These are phyloP conservation scores for Rhimphoctona megacephalus DNA, from an alignment of 2,888 invertebrate species.

Conservation along the genomic window DNA sequence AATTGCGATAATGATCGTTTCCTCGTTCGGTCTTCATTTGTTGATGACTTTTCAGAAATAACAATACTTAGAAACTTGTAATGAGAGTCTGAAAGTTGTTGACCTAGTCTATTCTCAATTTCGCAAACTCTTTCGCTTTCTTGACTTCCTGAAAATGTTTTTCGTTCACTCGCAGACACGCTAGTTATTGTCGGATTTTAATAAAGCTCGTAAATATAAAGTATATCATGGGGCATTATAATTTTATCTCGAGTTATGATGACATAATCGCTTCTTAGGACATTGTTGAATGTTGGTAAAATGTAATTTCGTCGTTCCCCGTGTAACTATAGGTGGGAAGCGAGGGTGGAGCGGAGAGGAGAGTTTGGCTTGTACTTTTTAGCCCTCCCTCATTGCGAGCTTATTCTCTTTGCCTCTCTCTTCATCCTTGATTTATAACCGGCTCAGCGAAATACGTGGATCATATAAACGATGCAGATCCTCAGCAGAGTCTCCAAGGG, in stretches of 20 bases:
- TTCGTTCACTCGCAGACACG: not conserved
- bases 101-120: not conserved
- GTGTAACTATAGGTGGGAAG: not conserved
- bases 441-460: constrained; percentile 61
- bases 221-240: not conserved
- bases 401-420: constrained; percentile 58
- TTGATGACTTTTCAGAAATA: not conserved
- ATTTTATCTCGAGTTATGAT: constrained; percentile 12
- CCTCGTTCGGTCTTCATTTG: not conserved
- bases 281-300: constrained; percentile 11
- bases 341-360: not conserved
- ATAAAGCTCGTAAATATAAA: constrained; percentile 19
- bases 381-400: constrained; percentile 20
- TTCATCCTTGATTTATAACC: constrained; percentile 66
- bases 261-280: not conserved
- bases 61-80: not conserved
- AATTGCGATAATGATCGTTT: not conserved
- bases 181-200: constrained; percentile 2
- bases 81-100: not conserved
- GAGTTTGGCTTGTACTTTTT: constrained; percentile 23
- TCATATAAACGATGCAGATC: constrained; percentile 55
- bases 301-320: constrained; percentile 40
- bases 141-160: not conserved
- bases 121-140: not conserved
- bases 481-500: constrained; percentile 46